Evolutionary conservation across 2,113 vertebrate genomes (phyloP).

Genomic region (Canis aureus): DNA sequence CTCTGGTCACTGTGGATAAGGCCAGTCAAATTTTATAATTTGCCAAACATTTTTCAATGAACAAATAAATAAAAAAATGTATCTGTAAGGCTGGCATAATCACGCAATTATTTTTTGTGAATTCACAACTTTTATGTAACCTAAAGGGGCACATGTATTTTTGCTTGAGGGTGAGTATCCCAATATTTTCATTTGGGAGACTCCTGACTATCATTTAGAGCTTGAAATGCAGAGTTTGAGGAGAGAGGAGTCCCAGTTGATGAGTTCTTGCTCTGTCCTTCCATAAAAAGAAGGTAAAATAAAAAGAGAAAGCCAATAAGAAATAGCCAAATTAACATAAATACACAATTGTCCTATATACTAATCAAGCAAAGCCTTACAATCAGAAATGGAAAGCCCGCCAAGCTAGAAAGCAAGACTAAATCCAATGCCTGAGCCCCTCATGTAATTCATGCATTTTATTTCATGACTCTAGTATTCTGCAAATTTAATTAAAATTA

Average conservation of each 20-base stretch:
- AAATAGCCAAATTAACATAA: background rate
- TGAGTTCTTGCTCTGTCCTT: background rate
- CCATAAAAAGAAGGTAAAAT: background rate
- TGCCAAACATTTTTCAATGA: slow-evolving; percentile 46
- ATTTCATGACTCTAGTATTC: background rate
- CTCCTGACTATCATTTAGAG: background rate
- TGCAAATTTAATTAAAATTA: slow-evolving; percentile 23
- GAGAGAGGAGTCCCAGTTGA: background rate
- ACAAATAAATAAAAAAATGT: background rate
- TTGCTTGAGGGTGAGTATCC: background rate
- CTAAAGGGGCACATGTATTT: background rate
- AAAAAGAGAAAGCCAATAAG: background rate
- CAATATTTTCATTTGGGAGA: background rate
- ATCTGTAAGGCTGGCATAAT: background rate
- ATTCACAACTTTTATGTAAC: background rate
- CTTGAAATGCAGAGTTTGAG: background rate
- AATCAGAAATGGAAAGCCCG: background rate
- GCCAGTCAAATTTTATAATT: slow-evolving; percentile 48
- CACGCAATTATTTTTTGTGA: background rate
- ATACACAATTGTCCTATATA: no score
- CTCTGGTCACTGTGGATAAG: slow-evolving; percentile 41
- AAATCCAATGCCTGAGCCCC: background rate
- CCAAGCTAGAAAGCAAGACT: background rate
- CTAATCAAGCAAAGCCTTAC: background rate
- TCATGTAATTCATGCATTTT: background rate